These are phyloP conservation scores for Esperia sulphurella DNA, from an alignment of 2,888 invertebrate genomes.

Conservation along the genomic window DNA sequence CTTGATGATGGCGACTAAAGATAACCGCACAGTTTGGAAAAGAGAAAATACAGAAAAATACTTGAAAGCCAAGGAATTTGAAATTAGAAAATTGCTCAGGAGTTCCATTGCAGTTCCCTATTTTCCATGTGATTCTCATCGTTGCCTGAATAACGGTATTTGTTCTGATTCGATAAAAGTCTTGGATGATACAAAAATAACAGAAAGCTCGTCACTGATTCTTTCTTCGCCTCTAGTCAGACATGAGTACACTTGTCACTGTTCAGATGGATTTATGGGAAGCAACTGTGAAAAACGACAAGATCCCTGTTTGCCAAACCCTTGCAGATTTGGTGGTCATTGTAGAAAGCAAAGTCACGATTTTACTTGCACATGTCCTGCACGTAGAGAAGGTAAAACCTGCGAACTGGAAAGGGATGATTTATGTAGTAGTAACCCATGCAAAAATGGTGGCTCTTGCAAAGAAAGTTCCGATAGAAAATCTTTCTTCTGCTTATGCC, in stretches of 20 bases:
- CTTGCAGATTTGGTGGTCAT: conserved; percentile 90
- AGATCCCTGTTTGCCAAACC: conserved; percentile 94
- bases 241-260: conserved; percentile 89
- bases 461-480: conserved; percentile 89
- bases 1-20: conserved; percentile 84
- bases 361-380: conserved; percentile 90
- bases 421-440: conserved; percentile 91
- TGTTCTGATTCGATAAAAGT: conserved; percentile 87
- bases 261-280: conserved; percentile 91
- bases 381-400: conserved; percentile 87
- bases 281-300: conserved; percentile 90
- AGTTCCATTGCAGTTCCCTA: conserved; percentile 83
- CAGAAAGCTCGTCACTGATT: conserved; percentile 89
- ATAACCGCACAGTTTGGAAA: conserved; percentile 79
- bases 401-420: conserved; percentile 92
- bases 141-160: conserved; percentile 88
- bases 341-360: conserved; percentile 92
- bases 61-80: conserved; percentile 81
- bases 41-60: conserved; percentile 83
- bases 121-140: conserved; percentile 85
- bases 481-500: conserved; percentile 94
- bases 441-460: conserved; percentile 95
- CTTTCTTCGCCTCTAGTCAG: conserved; percentile 90
- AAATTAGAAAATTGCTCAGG: conserved; percentile 82
- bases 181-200: conserved; percentile 84